Evolutionary conservation across 2,113 vertebrate genomes (phyloP).

Genomic region (Syngnathus scovelli): DNA sequence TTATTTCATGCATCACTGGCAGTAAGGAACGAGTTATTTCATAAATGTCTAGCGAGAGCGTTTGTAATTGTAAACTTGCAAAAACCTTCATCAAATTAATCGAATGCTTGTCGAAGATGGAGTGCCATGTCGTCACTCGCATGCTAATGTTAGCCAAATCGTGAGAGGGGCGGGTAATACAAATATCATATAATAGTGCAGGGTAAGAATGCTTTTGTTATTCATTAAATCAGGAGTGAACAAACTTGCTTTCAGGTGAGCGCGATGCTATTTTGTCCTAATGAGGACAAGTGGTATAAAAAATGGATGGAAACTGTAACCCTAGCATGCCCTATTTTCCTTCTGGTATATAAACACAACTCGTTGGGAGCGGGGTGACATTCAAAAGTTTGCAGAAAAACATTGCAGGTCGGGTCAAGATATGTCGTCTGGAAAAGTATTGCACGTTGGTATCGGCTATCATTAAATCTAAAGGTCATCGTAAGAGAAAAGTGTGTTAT

Average conservation of each 20-base stretch:
- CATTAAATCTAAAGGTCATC: slow-evolving; percentile 7
- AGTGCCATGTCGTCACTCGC: background rate
- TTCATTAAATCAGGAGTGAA: too few relatives aligned
- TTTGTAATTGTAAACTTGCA: background rate
- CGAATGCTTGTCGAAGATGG: background rate
- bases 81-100: background rate
- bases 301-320: background rate
- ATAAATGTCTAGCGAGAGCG: background rate
- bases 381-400: background rate
- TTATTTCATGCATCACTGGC: slow-evolving; percentile 13
- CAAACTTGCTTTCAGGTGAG: too few relatives aligned
- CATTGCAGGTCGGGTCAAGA: background rate
- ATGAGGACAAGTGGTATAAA: background rate
- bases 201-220: too few relatives aligned
- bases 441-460: background rate
- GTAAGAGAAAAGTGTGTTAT: background rate
- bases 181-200: too few relatives aligned
- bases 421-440: background rate
- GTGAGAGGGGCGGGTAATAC: too few relatives aligned
- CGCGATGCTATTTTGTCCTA: background rate
- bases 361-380: background rate
- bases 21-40: background rate
- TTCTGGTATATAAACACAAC: background rate
- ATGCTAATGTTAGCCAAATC: too few relatives aligned
- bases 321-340: background rate